Percentiles rank a stretch among this genome's conserved stretches.
Conservation (phyloP, 2,888 invertebrate species). For the Aphelenchoides bicaudatus region DNA sequence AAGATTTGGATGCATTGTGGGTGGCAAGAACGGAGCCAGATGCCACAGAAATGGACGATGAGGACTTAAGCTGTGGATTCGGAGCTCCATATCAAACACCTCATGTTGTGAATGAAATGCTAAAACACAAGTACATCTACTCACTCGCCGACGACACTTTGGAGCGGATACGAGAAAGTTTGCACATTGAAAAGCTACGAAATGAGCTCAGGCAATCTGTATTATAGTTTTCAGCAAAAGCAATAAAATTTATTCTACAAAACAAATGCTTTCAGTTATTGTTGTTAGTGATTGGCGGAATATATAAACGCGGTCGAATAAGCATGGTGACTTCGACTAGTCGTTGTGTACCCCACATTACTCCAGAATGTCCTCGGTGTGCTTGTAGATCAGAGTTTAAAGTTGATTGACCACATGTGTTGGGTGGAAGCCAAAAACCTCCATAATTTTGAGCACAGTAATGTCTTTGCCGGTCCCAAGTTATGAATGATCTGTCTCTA, state of each 20-base stretch:
- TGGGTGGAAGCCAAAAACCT: constrained; percentile 23
- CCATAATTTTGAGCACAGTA: constrained; percentile 19
- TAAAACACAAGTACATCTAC: constrained; percentile 12
- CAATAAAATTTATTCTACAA: too few species aligned
- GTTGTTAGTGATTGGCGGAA: neutral
- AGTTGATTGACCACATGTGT: constrained; percentile 7
- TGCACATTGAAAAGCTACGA: constrained; percentile 12
- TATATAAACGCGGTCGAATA: constrained; percentile 7
- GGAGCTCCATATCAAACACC: neutral
- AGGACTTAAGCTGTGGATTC: neutral
- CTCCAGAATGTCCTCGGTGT: constrained; percentile 1
- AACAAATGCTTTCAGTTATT: too few species aligned
- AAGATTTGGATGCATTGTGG: constrained; percentile 5
- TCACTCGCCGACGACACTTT: neutral
- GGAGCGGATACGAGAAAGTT: constrained; percentile 8
- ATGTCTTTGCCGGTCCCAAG: constrained; percentile 20
- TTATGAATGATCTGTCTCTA: constrained; percentile 23
- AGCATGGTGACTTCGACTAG: constrained; percentile 2
- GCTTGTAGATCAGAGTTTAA: constrained; percentile 14
- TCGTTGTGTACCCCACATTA: constrained; percentile 5
- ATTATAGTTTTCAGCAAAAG: neutral
- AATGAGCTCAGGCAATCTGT: constrained; percentile 14
- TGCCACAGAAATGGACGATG: neutral
- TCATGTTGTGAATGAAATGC: constrained; percentile 7
- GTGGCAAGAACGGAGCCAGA: neutral